Base-by-base conservation (phyloP, 2,888 invertebrate genomes). In the Sinelater perroti region DNA sequence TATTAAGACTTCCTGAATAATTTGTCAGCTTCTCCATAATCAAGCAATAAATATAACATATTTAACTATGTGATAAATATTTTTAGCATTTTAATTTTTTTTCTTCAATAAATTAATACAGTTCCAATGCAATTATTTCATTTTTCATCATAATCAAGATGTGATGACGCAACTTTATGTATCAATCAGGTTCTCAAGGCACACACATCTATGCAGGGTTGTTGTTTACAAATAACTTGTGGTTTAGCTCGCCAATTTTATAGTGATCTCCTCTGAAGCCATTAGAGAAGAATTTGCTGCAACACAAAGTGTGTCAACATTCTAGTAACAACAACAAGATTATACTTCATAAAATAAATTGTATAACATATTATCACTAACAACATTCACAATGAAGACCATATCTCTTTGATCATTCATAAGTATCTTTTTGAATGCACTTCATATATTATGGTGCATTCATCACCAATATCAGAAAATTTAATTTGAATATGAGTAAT, bases 361-460 rank as follows among this genome's bases (percentile, higher is more conserved):
- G 11, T 17, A 5, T 24, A 13, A 1, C 11, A 11, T 16, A 11
- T 24, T 40, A 13, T 14, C 72, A 85, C 91, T 89, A 81, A 95
- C 95, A 94, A 79, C 89, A 92, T 85, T 95, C 93, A 78, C 95
- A 96, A 55, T 88, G 87, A 42, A 89, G 81, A 56, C 96, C 97
- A 73, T 91, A 96, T 33, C 96, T 96, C 75, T 90, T 92, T 0
- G 91, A 86, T 78, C 96, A 97, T 69, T 91, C 90, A 73, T 96
- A 97, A 17, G 90, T 92, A 76, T 96, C 95, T 77, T 95, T 95
- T 75, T 95, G 94, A 68, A 95, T 87, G 75, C 97, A 97, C 78
- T 94, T 94, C 97, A 96, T 13, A 95, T 95, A 75, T 97, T 96
- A 61, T 91, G 80, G 78, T 96, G 96, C 76, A 93, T 94, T 70